Evolutionary conservation across 2,888 invertebrate species (phyloP).

Genomic region (Magallana nippona): DNA sequence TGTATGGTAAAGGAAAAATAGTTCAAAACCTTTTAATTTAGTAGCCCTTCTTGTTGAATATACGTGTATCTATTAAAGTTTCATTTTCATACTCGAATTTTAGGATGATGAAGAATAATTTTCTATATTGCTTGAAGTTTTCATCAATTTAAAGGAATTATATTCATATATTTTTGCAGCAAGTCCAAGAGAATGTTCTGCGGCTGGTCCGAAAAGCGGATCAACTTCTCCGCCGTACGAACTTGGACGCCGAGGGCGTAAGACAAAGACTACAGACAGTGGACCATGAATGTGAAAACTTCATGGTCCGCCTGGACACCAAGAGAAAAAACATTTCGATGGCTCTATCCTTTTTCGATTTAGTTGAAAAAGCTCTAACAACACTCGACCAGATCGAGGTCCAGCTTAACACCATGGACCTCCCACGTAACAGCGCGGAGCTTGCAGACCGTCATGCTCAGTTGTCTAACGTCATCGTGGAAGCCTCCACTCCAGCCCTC

Average conservation of each 20-base stretch:
- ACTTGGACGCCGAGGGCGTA: conserved; percentile 82
- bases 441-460: conserved; percentile 86
- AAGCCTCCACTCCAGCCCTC: conserved; percentile 85
- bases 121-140: too few relatives aligned
- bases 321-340: conserved; percentile 85
- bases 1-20: too few relatives aligned
- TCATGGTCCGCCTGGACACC: conserved; percentile 86
- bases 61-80: too few relatives aligned
- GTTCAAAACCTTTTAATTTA: too few relatives aligned
- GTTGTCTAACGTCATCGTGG: conserved; percentile 84
- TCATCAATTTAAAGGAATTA: not conserved
- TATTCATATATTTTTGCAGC: conserved; percentile 76
- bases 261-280: conserved; percentile 75
- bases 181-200: conserved; percentile 87
- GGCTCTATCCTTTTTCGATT: conserved; percentile 87
- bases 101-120: too few relatives aligned
- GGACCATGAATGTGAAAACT: conserved; percentile 82
- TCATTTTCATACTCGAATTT: too few relatives aligned
- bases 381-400: conserved; percentile 88
- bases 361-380: conserved; percentile 85
- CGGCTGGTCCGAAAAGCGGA: conserved; percentile 90
- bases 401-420: conserved; percentile 85
- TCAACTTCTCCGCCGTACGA: conserved; percentile 86
- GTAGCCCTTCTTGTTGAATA: too few relatives aligned
- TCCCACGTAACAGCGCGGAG: conserved; percentile 85